Base-by-base conservation (phyloP, 1,140 invertebrate species). In the Megathymus violae region DNA sequence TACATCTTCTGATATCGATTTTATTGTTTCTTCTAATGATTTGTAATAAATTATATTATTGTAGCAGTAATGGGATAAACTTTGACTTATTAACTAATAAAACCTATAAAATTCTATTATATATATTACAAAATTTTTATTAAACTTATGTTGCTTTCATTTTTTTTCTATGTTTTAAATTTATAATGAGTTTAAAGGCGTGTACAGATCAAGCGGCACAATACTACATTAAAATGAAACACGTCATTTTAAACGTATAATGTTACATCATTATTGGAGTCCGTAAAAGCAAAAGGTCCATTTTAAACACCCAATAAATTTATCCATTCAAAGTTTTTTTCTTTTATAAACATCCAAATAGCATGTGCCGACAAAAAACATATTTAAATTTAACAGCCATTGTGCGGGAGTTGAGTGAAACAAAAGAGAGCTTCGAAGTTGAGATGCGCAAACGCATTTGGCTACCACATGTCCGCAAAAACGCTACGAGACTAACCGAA, bases 401-500 rank as follows among this genome's bases (percentile, higher is more conserved):
- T 74, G 68, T 74, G 62, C 62, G 62, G 58, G 61, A 62, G 70
- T 52, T 41, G 22, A 62, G 59, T 67, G 74, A 82, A 87, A 85
- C 80, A 88, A 88, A 85, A 77, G 75, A 64, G 31, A 56, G 67
- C 47, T 66, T 58, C 51, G 59, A 54, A 71, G 58, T 67, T 59
- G 70, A 62, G 80, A 82, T 81, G 79, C 76, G 77, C 78, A 56
- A 62, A 63, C 74, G 75, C 83, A 84, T 85, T 78, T 89, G 85
- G 81, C 73, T 62, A 76, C 74, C 84, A 87, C 62, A 80, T 87
- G 78, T 75, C 68, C 68, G 78, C 74, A 81, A 88, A 85, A 86
- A 86, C 62, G 38, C 54, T 50, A 67, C 76, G 72, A 75, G 54
- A 48, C 64, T 38, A 48, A 48, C 74, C 73, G 76, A 79, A 60